phyloP scores from a whole-genome alignment of 2,888 invertebrate genomes.

The Drosophila fulvimacula region DNA sequence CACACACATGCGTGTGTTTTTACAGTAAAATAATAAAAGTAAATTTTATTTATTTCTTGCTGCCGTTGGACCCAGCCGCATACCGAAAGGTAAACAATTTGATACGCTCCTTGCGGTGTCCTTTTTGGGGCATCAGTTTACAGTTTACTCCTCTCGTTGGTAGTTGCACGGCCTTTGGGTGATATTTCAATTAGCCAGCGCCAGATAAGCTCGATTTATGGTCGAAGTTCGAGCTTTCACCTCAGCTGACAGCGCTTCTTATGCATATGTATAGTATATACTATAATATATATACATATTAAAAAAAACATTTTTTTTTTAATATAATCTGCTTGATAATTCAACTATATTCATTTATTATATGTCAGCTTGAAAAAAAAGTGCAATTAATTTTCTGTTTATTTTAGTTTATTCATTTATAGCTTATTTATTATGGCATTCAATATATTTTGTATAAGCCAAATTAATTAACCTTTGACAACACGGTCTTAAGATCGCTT shows the following conservation, averaged over 20 bases:
- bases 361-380: background rate
- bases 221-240: constrained; percentile 12
- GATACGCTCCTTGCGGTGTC: constrained; percentile 18
- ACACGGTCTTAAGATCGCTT: constrained; percentile 3
- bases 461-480: constrained; percentile 11
- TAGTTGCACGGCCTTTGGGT: constrained; percentile 45
- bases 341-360: background rate
- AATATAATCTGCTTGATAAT: constrained; percentile 6
- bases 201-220: constrained; percentile 58
- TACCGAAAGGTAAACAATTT: constrained; percentile 41
- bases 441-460: background rate
- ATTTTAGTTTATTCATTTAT: background rate
- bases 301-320: background rate
- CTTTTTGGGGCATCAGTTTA: constrained; percentile 18
- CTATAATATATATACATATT: background rate
- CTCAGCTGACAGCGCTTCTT: constrained; percentile 6
- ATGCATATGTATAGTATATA: background rate
- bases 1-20: constrained; percentile 6
- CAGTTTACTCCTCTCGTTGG: background rate
- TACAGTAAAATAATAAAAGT: constrained; percentile 60
- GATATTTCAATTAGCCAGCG: constrained; percentile 71
- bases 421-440: background rate
- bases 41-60: constrained; percentile 62
- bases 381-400: background rate
- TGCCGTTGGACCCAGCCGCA: constrained; percentile 8